Conservation (phyloP, 2,113 vertebrate species). For the Ascaphus truei region DNA sequence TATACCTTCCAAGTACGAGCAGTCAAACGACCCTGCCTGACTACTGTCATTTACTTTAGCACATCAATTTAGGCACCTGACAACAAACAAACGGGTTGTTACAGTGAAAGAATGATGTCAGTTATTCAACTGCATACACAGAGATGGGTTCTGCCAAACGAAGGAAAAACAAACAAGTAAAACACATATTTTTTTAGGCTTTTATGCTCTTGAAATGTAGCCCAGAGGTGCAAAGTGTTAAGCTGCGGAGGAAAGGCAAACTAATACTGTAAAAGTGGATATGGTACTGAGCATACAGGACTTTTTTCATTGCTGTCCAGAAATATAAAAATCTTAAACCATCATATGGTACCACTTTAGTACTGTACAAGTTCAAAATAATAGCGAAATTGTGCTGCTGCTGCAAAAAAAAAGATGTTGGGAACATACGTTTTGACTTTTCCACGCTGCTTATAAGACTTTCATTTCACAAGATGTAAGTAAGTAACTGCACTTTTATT, state of each 20-base stretch:
- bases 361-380: not conserved
- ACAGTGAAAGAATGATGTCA: not conserved
- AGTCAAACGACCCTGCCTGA: too few species aligned
- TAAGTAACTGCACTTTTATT: not conserved
- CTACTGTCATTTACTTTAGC: too few species aligned
- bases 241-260: slow-evolving; percentile 54
- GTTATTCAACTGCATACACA: slow-evolving; percentile 33
- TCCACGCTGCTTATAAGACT: not conserved
- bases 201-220: slow-evolving; percentile 45
- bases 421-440: not conserved
- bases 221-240: slow-evolving; percentile 54
- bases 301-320: not conserved
- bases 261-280: slow-evolving; percentile 44
- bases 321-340: not conserved
- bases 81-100: not conserved
- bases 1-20: too few species aligned
- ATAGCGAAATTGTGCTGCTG: not conserved
- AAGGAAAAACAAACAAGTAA: slow-evolving; percentile 48
- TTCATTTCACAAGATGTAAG: slow-evolving; percentile 17
- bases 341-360: not conserved
- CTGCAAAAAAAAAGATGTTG: not conserved
- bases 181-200: slow-evolving; percentile 42
- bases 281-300: slow-evolving; percentile 13
- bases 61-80: not conserved
- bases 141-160: slow-evolving; percentile 36